These are phyloP conservation scores for Apotomis turbidana DNA, from an alignment of 2,888 invertebrate genomes.

Conservation along the genomic window DNA sequence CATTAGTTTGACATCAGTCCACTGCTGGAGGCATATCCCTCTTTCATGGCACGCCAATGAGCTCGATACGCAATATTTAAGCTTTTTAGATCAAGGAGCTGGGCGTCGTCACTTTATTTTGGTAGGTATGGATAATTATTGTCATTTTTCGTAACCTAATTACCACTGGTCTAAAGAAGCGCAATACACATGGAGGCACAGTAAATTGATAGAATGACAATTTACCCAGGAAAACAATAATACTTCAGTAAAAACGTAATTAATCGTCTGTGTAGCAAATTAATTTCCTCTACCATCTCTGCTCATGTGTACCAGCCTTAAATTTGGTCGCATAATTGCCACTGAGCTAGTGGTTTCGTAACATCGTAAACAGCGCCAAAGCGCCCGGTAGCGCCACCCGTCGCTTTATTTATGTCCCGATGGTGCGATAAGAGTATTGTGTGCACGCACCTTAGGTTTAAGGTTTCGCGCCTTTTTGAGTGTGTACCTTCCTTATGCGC, in stretches of 20 bases:
- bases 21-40: too few species aligned
- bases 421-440: conserved; percentile 56
- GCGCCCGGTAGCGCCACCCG: conserved; percentile 77
- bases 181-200: too few species aligned
- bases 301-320: conserved; percentile 4
- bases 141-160: too few species aligned
- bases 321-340: conserved; percentile 38
- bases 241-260: background rate
- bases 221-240: background rate
- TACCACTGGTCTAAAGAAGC: too few species aligned
- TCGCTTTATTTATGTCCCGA: conserved; percentile 75
- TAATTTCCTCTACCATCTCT: background rate
- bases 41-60: too few species aligned
- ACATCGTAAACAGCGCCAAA: conserved; percentile 60
- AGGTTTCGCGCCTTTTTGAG: conserved; percentile 60
- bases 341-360: conserved; percentile 53
- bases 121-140: too few species aligned
- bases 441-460: conserved; percentile 68
- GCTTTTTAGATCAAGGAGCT: too few species aligned
- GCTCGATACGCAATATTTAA: too few species aligned
- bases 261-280: too few species aligned
- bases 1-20: too few species aligned
- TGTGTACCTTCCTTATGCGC: conserved; percentile 50
- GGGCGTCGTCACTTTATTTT: too few species aligned
- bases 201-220: too few species aligned